Evolutionary conservation across 1,140 invertebrate species (phyloP).

Genomic region (Galleria mellonella): DNA sequence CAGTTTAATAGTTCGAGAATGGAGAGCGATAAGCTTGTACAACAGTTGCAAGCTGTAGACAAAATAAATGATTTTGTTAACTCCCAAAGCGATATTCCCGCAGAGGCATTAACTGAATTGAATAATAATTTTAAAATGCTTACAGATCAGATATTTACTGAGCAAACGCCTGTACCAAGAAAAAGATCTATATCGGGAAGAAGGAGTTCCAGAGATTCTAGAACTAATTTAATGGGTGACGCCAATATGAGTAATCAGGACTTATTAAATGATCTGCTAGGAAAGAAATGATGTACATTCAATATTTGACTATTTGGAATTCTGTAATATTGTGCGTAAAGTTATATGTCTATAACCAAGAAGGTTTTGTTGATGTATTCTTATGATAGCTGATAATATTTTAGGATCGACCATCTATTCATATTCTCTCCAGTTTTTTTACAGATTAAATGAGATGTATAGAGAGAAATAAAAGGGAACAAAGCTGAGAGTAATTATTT

Average conservation of each 20-base stretch:
- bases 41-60: constrained; percentile 62
- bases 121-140: constrained; percentile 65
- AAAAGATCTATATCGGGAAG: constrained; percentile 48
- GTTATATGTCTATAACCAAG: too few species aligned
- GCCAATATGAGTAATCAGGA: constrained; percentile 52
- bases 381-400: too few species aligned
- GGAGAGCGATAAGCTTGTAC: constrained; percentile 57
- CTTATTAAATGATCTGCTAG: constrained; percentile 52
- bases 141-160: constrained; percentile 39
- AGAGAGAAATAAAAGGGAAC: too few species aligned
- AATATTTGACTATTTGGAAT: too few species aligned
- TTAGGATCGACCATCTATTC: too few species aligned
- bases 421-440: too few species aligned
- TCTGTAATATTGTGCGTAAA: too few species aligned
- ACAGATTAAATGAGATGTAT: too few species aligned
- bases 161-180: constrained; percentile 24
- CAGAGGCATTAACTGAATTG: constrained; percentile 42
- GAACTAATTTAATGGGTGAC: constrained; percentile 44
- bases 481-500: too few species aligned
- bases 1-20: constrained; percentile 53
- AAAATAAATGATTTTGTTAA: constrained; percentile 58
- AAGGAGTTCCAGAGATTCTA: constrained; percentile 29
- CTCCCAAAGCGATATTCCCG: constrained; percentile 38
- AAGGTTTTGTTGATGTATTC: too few species aligned
- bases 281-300: constrained; percentile 55